Evolutionary conservation across 2,113 vertebrate species (phyloP), one percentile per base, ranked within the genome.

Genomic region (Erpornis zantholeuca): DNA sequence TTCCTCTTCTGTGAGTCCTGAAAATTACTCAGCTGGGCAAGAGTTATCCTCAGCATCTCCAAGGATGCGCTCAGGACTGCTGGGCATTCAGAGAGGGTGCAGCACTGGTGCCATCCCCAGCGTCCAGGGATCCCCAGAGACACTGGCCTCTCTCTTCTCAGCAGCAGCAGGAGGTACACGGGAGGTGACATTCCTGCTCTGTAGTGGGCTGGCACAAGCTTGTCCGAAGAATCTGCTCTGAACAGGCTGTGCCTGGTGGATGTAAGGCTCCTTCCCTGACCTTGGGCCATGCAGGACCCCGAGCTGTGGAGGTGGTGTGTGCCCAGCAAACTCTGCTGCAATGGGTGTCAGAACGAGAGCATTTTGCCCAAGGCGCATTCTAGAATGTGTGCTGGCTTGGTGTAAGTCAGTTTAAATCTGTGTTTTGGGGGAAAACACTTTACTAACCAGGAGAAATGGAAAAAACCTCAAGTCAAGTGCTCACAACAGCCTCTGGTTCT

Each of bases 201-300:
- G 33, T 0, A 13, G 7, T 4, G 52, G 16, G 42, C 47, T 86
- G 76, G 54, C 73, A 79, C 59, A 4, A 23, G n/a, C n/a, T 15
- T 11, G 11, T 27, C 27, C 33, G 24, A 22, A 7, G 31, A 14
- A 7, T 20, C 20, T 14, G 27, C 0, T 29, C 8, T 50, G 73
- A 35, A 1, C 53, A 16, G 5, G 2, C 12, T 4, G 88, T 14
- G 71, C 11, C 4, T 38, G 57, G 13, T 23, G 52, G 8, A 3
- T 3, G 42, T 4, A 3, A 24, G 4, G 20, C 63, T 5, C 7
- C 5, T 27, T 3, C 25, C 21, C 57, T 4, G 10, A 8, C 33
- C 28, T 0, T 0, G 17, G 36, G 7, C 33, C 21, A 1, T 3
- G 1, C 10, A 3, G 17, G 0, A 20, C 28, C 5, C 23, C 0